phyloP scores from a whole-genome alignment of 2,888 invertebrate genomes.

The Hemithea aestivaria region DNA sequence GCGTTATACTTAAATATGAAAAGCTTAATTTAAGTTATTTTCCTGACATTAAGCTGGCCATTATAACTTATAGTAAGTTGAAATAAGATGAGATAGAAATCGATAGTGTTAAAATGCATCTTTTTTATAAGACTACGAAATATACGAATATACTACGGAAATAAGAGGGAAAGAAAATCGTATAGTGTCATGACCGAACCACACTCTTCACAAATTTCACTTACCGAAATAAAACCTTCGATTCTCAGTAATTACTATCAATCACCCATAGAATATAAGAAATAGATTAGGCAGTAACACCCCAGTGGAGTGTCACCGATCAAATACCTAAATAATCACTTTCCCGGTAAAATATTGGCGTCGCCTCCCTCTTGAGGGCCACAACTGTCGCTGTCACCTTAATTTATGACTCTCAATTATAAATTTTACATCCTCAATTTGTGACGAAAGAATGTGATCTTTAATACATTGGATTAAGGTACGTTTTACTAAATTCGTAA shows the following conservation, averaged over 20 bases:
- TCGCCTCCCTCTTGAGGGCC: constrained; percentile 52
- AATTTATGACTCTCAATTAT: constrained; percentile 79
- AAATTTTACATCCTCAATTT: constrained; percentile 61
- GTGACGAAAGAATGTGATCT: constrained; percentile 20
- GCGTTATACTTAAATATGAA: no score
- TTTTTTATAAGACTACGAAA: no score
- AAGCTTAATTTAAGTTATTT: no score
- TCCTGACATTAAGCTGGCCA: no score
- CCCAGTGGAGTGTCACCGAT: constrained; percentile 47
- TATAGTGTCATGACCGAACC: no score
- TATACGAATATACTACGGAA: no score
- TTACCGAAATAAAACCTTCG: no score
- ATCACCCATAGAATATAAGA: constrained; percentile 21
- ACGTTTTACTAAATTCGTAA: background rate
- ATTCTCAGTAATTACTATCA: constrained; percentile 13
- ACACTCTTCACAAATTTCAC: no score
- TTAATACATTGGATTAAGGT: constrained; percentile 18
- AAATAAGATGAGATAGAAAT: no score
- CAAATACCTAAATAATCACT: constrained; percentile 63
- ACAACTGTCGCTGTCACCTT: constrained; percentile 80
- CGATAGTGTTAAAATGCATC: no score
- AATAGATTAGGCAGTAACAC: constrained; percentile 29
- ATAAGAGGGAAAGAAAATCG: no score
- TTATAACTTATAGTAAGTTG: no score
- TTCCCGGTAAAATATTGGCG: constrained; percentile 73